A percentile compares a stretch with the other conserved stretches of the same genome.
Evolutionary conservation across 2,113 vertebrate genomes (phyloP).

Genomic region (Notothenia coriiceps): DNA sequence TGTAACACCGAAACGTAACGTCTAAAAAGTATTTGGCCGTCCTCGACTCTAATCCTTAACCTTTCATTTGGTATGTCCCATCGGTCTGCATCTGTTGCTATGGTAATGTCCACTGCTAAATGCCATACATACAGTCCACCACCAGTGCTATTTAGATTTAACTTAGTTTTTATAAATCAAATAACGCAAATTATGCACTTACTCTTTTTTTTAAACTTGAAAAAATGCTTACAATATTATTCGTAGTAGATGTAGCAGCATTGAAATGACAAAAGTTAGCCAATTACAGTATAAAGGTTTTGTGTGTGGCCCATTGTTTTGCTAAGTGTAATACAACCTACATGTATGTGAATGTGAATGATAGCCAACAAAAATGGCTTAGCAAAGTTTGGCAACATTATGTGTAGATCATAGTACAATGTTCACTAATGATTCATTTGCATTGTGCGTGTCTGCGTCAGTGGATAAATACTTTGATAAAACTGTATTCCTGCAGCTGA

Average conservation of each 20-base stretch:
- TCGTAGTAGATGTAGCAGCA: background rate
- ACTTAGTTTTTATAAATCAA: no score
- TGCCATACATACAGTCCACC: background rate
- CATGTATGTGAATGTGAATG: no score
- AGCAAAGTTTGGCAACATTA: background rate
- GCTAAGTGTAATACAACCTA: background rate
- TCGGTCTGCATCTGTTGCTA: slow-evolving; percentile 69
- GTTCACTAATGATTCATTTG: background rate
- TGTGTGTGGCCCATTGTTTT: background rate
- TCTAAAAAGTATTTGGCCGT: background rate
- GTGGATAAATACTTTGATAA: background rate
- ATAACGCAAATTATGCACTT: background rate
- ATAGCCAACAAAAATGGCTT: background rate
- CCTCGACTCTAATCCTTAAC: fast-evolving
- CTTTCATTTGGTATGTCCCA: slow-evolving; percentile 63
- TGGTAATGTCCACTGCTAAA: slow-evolving; percentile 55
- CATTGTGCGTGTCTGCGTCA: background rate
- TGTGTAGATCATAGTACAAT: background rate
- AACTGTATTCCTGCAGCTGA: background rate
- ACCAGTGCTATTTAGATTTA: background rate
- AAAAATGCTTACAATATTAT: no score
- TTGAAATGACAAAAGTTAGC: background rate
- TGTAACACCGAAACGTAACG: fast-evolving
- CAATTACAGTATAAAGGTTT: background rate
- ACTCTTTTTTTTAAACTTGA: no score